Base-by-base conservation (phyloP, 1,140 invertebrate genomes). In the Atta cephalotes region DNA sequence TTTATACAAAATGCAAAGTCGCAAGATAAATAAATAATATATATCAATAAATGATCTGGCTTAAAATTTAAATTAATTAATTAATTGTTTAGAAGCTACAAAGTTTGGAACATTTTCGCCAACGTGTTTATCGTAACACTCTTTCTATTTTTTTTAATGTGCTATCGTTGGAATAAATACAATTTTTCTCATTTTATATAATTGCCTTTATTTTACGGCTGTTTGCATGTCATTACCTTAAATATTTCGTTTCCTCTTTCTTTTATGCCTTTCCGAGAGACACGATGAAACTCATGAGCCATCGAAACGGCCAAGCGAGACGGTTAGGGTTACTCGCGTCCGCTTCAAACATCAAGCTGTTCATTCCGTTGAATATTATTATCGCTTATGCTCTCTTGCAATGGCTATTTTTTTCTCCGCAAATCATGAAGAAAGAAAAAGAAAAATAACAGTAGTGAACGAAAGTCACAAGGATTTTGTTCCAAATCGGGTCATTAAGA, bases 401-500 rank as follows among this genome's bases (percentile, higher is more conserved):
- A 3, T n/a, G 49, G 35, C 53, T 28, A 79, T 77, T 49, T 49
- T 51, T 63, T 78, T 25, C 62, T 74, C n/a, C 45, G 89, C 31
- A 21, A 63, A 66, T 70, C 89, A 62, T 63, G 14, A 31, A 21
- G 35, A n/a, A 10, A 35, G 49, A 3, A 58, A 18, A 31, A 14
- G 25, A 16, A 3, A 63, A 12, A 87, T 86, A 90, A 89, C 85
- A 21, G 10, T 14, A 14, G 12, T 12, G 62, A 88, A 91, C 74
- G 86, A 92, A 91, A 87, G 89, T 88, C 56, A 45, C 9, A 16
- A 25, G n/a, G 21, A 53, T 91, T 84, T 91, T 84, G 79, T 25
- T 86, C 66, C 25, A 58, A 89, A 91, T 86, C 76, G 65, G 71
- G 62, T 45, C 90, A 87, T 71, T 84, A 51, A 51, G 49, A 25